Evolutionary conservation across 2,888 invertebrate genomes (phyloP), one percentile per base, ranked within the genome.

Genomic region (Microctonus aethiopoides): DNA sequence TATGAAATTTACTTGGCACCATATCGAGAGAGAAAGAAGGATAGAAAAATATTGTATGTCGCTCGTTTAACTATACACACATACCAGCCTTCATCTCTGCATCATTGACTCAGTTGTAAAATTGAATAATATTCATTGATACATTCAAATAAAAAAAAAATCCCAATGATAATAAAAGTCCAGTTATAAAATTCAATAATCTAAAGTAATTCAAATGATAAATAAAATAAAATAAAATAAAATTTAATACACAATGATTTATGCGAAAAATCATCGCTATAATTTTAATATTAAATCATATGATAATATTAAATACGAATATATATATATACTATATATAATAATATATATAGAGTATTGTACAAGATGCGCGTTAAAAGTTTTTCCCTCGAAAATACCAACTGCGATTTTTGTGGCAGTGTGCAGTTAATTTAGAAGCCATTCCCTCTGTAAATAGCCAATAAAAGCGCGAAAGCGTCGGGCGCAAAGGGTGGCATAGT

Each of bases 401-500:
- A 81, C 46, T 46, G 83, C 82, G 84, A 84, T 84, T 83, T 82
- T 29, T n/a, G 5, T 65, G 80, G 82, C 81, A 85, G 85, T 84
- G 82, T 81, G 81, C 82, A 84, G 86, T 86, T 86, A 86, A 86
- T 86, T 86, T 85, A 86, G 84, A 83, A 84, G 84, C 84, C 84
- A 85, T 86, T 86, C 82, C 82, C 85, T 84, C 84, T 83, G 84
- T 84, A 86, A 86, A 86, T 85, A 86, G 86, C 84, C 86, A 86
- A 86, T 86, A 86, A 86, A 86, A 86, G 84, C 81, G 79, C 67
- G 69, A 57, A 46, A 72, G 73, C 72, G 69, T 67, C 64, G 66
- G 62, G n/a, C 52, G 60, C 46, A 29, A 29, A 29, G 29, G 29
- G 36, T 6, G 16, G 16, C 7, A 46, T 46, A 62, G 36, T 56